Percentiles rank a stretch among this genome's conserved stretches.
phyloP scores from a whole-genome alignment of 2,113 vertebrate genomes.

The Conger conger region DNA sequence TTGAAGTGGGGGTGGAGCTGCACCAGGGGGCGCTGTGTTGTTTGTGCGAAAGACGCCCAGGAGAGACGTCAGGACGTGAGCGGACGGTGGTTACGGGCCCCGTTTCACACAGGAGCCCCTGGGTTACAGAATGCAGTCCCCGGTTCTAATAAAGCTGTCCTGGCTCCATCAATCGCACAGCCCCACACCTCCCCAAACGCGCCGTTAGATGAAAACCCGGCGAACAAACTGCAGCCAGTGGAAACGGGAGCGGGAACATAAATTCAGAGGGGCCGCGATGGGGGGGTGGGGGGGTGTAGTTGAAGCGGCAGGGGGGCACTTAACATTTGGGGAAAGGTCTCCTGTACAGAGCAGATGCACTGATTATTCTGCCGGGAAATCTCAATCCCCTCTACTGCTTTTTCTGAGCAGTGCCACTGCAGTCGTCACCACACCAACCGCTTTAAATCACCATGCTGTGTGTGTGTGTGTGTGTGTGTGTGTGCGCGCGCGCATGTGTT shows the following conservation, averaged over 20 bases:
- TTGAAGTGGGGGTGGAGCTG: background rate
- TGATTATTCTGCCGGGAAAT: slow-evolving; percentile 17
- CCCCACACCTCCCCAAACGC: background rate
- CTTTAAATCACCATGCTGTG: background rate
- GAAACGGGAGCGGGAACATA: no score
- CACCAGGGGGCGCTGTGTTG: background rate
- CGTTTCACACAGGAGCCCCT: background rate
- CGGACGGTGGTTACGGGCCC: background rate
- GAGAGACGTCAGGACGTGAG: background rate
- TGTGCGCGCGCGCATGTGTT: slow-evolving; percentile 10
- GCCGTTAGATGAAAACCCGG: background rate
- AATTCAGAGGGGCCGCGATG: background rate
- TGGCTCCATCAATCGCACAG: background rate
- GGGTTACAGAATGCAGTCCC: background rate
- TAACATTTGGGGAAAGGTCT: slow-evolving; percentile 21
- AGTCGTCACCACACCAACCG: background rate
- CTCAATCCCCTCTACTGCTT: background rate
- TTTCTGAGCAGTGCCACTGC: background rate
- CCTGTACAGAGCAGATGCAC: background rate
- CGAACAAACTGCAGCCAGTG: background rate
- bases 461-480: slow-evolving; percentile 8
- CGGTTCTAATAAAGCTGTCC: background rate
- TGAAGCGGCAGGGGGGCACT: background rate
- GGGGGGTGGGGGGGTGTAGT: background rate
- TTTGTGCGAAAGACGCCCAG: background rate